These are phyloP conservation scores for Meliscaeva auricollis DNA, from an alignment of 2,888 invertebrate genomes.

Conservation along the genomic window DNA sequence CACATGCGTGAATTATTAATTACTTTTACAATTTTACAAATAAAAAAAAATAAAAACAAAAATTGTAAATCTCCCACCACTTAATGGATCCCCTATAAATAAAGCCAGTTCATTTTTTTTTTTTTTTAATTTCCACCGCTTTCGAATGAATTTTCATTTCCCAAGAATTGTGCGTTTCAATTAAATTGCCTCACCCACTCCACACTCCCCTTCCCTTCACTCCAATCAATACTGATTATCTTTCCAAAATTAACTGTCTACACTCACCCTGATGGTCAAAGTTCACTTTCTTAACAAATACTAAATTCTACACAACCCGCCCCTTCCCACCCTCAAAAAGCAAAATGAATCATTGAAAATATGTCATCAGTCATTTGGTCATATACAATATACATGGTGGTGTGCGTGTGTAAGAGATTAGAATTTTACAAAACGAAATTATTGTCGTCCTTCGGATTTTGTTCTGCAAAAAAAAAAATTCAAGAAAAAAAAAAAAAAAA, in stretches of 20 bases:
- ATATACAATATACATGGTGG: conserved; percentile 37
- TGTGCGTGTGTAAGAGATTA: conserved; percentile 39
- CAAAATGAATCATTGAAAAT: conserved; percentile 33
- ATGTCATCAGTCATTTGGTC: conserved; percentile 67
- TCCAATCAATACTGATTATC: conserved; percentile 62
- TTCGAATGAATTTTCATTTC: conserved; percentile 15
- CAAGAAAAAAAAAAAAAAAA: conserved; percentile 1
- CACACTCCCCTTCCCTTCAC: not conserved
- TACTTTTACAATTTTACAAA: not conserved
- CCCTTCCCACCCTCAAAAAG: not conserved
- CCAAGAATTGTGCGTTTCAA: conserved; percentile 48
- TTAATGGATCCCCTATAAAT: not conserved
- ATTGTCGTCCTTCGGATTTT: conserved; percentile 23
- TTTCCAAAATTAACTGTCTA: conserved; percentile 63
- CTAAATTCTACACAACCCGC: not conserved
- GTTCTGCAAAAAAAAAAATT: not conserved
- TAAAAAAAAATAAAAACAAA: too few relatives aligned
- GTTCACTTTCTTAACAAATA: conserved; percentile 55
- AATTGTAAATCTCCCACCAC: not conserved
- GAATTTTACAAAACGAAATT: conserved; percentile 16
- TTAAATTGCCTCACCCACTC: conserved; percentile 33
- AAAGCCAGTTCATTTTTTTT: not conserved
- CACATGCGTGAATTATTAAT: not conserved
- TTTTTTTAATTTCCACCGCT: conserved; percentile 16
- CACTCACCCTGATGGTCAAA: conserved; percentile 51